phyloP scores from a whole-genome alignment of 2,888 invertebrate genomes.

The Lasioglossum calceatum region DNA sequence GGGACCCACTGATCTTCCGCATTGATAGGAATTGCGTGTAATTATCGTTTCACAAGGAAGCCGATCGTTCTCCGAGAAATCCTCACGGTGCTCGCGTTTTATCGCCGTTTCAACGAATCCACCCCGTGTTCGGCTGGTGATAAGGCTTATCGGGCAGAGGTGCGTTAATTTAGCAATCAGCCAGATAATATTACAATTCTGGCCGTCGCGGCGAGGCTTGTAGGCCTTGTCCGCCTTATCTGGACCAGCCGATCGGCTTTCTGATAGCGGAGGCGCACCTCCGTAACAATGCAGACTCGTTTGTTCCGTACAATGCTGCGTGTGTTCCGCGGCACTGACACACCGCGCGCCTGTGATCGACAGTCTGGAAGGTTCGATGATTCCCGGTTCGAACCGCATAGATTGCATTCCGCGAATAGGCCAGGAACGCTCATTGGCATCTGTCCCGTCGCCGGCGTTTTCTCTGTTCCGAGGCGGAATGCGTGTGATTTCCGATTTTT shows the following conservation, averaged over 20 bases:
- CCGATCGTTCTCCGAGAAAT: constrained; percentile 24
- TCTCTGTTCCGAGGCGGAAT: not conserved
- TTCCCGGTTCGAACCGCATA: constrained; percentile 34
- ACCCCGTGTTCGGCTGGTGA: constrained; percentile 25
- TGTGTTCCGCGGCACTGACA: not conserved
- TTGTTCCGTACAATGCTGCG: not conserved
- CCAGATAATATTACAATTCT: constrained; percentile 48
- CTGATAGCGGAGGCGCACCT: constrained; percentile 43
- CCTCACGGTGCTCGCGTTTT: not conserved
- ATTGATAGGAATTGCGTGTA: not conserved
- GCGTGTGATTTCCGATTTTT: constrained; percentile 16
- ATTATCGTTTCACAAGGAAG: not conserved
- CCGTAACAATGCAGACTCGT: constrained; percentile 32
- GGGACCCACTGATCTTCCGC: not conserved
- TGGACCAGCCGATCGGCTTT: constrained; percentile 44
- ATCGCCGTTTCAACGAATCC: constrained; percentile 16
- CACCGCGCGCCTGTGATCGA: constrained; percentile 29
- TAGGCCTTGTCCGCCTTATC: constrained; percentile 49
- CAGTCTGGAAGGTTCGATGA: constrained; percentile 63
- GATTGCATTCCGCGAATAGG: constrained; percentile 46
- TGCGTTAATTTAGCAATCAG: constrained; percentile 55
- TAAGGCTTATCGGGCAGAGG: constrained; percentile 41
- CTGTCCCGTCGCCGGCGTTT: constrained; percentile 3
- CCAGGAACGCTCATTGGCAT: constrained; percentile 13
- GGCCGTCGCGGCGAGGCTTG: constrained; percentile 28